phyloP scores from a whole-genome alignment of 2,113 vertebrate genomes.

The Manacus vitellinus region DNA sequence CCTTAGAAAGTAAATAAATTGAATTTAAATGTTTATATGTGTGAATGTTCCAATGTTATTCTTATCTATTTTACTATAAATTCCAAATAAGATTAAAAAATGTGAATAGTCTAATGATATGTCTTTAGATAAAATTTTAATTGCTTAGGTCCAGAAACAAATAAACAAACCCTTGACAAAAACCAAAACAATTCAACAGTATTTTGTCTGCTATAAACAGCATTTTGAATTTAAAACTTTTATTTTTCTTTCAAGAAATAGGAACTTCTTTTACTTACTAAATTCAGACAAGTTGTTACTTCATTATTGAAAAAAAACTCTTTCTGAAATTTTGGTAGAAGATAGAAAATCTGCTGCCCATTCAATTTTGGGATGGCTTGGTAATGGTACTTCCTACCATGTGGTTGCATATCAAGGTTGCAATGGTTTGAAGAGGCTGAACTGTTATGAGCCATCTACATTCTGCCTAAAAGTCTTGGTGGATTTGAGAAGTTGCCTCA shows the following conservation, averaged over 20 bases:
- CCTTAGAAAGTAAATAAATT: neutral
- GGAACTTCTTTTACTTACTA: neutral
- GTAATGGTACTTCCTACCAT: neutral
- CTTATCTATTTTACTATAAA: neutral
- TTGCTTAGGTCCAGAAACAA: neutral
- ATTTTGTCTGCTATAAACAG: neutral
- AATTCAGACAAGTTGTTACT: neutral
- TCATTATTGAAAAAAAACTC: neutral
- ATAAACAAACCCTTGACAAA: neutral
- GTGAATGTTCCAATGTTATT: neutral
- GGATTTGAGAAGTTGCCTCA: neutral
- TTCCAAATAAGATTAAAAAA: neutral
- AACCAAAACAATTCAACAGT: neutral
- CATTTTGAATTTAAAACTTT: neutral
- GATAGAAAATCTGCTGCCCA: neutral
- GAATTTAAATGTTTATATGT: neutral
- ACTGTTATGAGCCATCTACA: neutral
- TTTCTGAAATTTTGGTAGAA: neutral
- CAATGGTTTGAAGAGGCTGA: neutral
- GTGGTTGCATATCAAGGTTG: neutral
- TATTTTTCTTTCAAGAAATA: neutral
- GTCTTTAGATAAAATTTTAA: neutral
- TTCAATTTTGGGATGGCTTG: neutral
- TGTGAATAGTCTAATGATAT: neutral
- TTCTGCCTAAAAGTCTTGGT: neutral